These are phyloP conservation scores for Lycaena phlaeas DNA, from an alignment of 2,888 invertebrate species.

Conservation along the genomic window DNA sequence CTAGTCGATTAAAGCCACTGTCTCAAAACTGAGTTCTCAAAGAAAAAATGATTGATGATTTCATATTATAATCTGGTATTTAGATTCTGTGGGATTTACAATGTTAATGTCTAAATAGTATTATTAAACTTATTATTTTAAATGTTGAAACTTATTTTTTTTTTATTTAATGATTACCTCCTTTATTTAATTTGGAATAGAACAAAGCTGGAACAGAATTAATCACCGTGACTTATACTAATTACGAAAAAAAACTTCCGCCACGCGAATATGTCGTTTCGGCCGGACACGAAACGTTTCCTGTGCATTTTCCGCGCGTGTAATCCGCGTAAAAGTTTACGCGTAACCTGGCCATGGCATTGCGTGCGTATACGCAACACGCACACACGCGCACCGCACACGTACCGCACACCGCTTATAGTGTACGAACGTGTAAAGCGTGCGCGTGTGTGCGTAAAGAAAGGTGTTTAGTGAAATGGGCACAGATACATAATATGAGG, in stretches of 20 bases:
- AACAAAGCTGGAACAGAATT: too few species aligned
- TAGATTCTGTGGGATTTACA: too few species aligned
- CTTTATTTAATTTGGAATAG: too few species aligned
- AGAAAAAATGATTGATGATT: too few species aligned
- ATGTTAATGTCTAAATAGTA: too few species aligned
- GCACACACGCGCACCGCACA: constrained; percentile 29
- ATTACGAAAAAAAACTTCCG: neutral
- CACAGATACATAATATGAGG: constrained; percentile 36
- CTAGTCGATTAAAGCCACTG: too few species aligned
- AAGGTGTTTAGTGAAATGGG: constrained; percentile 70
- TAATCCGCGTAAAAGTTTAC: constrained; percentile 48
- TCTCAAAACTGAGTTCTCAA: too few species aligned
- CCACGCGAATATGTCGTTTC: constrained; percentile 19
- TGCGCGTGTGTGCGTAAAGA: constrained; percentile 57
- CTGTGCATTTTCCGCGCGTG: constrained; percentile 57
- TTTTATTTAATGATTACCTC: too few species aligned
- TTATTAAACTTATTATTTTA: too few species aligned
- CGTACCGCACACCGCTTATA: constrained; percentile 13
- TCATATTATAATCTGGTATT: too few species aligned
- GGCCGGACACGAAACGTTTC: constrained; percentile 24
- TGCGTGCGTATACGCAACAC: constrained; percentile 66
- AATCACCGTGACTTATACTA: neutral
- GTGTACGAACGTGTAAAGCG: constrained; percentile 27
- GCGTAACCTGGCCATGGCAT: constrained; percentile 67
- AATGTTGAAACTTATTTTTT: too few species aligned